Evolutionary conservation across 2,888 invertebrate species (phyloP).

Genomic region (Spilarctia lutea): DNA sequence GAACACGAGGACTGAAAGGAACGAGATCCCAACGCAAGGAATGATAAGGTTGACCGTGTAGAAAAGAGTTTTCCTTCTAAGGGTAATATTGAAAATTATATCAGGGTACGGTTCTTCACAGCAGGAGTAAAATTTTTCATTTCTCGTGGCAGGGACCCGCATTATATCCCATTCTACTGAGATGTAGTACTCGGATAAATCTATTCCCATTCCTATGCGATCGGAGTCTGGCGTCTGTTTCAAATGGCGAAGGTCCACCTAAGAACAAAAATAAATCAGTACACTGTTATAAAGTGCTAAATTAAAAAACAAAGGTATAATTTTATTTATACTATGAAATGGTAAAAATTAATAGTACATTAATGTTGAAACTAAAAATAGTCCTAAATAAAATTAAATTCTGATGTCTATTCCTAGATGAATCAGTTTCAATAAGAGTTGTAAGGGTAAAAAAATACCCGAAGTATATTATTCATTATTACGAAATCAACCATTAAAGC

Average conservation of each 20-base stretch:
- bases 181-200: constrained; percentile 97
- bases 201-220: constrained; percentile 95
- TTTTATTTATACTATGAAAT: neutral
- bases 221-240: constrained; percentile 95
- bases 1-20: constrained; percentile 98
- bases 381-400: constrained; percentile 14
- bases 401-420: constrained; percentile 23
- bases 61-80: constrained; percentile 97
- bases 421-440: constrained; percentile 35
- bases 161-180: constrained; percentile 99
- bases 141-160: constrained; percentile 95
- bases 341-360: neutral
- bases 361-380: neutral
- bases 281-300: neutral
- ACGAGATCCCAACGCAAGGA: constrained; percentile 98
- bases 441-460: constrained; percentile 47
- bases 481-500: constrained; percentile 62
- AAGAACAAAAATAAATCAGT: constrained; percentile 57
- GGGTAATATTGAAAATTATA: constrained; percentile 98
- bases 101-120: constrained; percentile 99
- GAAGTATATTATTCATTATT: constrained; percentile 58
- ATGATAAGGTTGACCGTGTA: constrained; percentile 99
- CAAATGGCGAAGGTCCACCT: constrained; percentile 96
- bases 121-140: constrained; percentile 98
- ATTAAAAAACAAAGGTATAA: neutral